Conservation (phyloP, 2,113 vertebrate species). For the Lipotes vexillifer region DNA sequence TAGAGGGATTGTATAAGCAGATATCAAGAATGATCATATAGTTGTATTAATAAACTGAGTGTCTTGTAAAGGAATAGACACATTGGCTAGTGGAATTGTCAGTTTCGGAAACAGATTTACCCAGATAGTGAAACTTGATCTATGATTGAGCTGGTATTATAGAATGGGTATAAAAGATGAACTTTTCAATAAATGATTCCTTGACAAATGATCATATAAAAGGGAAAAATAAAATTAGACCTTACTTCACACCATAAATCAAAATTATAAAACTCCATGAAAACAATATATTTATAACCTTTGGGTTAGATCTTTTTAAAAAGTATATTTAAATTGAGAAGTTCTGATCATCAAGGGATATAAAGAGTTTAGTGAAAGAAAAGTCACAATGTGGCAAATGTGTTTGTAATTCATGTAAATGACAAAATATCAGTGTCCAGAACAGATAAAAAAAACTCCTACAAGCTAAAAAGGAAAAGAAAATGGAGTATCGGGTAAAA, state of each 20-base stretch:
- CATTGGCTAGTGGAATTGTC: not conserved
- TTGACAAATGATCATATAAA: not conserved
- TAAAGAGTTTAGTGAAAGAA: not conserved
- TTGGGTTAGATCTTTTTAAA: not conserved
- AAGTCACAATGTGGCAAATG: not conserved
- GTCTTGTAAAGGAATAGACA: not conserved
- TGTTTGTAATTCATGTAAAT: not conserved
- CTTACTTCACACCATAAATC: not conserved
- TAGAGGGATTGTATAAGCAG: not conserved
- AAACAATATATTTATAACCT: not conserved
- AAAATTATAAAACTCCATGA: not conserved
- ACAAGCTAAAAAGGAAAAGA: not conserved
- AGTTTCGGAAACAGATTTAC: not conserved
- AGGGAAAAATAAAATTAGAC: not conserved
- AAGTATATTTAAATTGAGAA: not conserved
- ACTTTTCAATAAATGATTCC: not conserved
- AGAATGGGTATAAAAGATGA: not conserved
- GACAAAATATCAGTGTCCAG: not conserved
- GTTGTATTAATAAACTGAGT: not conserved
- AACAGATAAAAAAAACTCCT: not conserved
- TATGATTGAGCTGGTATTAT: not conserved
- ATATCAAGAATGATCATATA: not conserved
- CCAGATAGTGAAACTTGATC: not conserved
- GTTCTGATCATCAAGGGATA: not conserved
- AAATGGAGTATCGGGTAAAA: not conserved